Conservation (phyloP, 2,888 invertebrate species). For the Cantharis rufa region DNA sequence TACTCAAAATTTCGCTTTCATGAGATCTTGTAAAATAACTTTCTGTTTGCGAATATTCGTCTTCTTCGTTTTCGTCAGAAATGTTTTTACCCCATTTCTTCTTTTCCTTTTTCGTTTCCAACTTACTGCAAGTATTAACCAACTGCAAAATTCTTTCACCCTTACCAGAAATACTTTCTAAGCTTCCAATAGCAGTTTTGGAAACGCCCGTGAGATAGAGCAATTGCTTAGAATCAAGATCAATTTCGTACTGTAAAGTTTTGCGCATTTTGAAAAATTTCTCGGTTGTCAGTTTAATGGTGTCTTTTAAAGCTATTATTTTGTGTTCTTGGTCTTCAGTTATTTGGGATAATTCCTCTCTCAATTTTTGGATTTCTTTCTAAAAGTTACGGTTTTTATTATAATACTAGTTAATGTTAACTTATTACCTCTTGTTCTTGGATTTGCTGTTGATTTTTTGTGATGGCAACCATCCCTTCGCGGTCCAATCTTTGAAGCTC, state of each 20-base stretch:
- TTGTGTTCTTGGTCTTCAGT: conserved; percentile 33
- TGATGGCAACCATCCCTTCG: conserved; percentile 47
- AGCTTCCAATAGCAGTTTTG: conserved; percentile 54
- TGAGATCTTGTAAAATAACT: background rate
- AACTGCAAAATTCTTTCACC: conserved; percentile 60
- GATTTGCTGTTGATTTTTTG: conserved; percentile 46
- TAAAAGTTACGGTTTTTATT: background rate
- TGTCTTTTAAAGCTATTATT: conserved; percentile 37
- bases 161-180: conserved; percentile 55
- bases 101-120: conserved; percentile 62
- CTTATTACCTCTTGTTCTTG: conserved; percentile 39
- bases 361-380: conserved; percentile 38
- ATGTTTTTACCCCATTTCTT: conserved; percentile 47
- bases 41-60: background rate
- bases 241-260: conserved; percentile 40
- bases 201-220: conserved; percentile 47
- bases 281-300: conserved; percentile 33
- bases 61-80: background rate
- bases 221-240: conserved; percentile 41
- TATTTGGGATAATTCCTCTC: conserved; percentile 36
- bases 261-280: conserved; percentile 36
- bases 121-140: conserved; percentile 61
- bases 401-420: no score
- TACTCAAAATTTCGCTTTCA: background rate
- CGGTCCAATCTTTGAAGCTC: conserved; percentile 49